Conservation (phyloP, 1,140 invertebrate species). For the Penaeus vannamei region DNA sequence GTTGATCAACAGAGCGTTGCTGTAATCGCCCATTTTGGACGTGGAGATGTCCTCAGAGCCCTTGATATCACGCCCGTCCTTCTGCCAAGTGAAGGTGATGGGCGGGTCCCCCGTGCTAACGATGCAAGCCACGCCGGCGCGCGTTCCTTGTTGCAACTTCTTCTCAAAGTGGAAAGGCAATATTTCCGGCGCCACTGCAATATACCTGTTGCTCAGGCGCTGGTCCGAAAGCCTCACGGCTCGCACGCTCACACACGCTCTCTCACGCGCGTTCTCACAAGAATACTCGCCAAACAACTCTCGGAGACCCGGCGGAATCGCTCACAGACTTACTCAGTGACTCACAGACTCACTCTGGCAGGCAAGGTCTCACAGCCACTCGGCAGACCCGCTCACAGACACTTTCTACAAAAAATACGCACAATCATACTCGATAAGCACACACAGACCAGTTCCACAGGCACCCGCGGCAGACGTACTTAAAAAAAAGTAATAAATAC, state of each 20-base stretch:
- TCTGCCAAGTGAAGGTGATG: conserved; percentile 9
- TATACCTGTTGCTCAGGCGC: neutral
- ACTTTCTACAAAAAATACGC: too few species aligned
- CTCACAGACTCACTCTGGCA: neutral
- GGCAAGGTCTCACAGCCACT: too few species aligned
- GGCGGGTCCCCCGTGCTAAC: conserved; percentile 71
- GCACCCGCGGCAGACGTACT: too few species aligned
- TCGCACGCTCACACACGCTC: neutral
- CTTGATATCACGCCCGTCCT: neutral
- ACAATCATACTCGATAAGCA: too few species aligned
- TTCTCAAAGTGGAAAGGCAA: conserved; percentile 59
- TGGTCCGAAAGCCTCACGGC: neutral
- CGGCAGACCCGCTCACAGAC: too few species aligned
- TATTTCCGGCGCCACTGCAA: conserved; percentile 66
- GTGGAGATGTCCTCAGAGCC: conserved; percentile 67
- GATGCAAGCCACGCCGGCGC: conserved; percentile 75
- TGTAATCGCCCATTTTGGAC: conserved; percentile 78
- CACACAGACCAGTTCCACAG: too few species aligned
- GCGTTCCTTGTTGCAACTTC: conserved; percentile 75
- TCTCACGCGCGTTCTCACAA: neutral
- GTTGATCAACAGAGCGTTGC: conserved; percentile 83
- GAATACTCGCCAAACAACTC: neutral
- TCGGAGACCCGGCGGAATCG: neutral
- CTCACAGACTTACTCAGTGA: neutral
- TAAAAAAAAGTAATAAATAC: too few species aligned